Percentiles rank a stretch among this genome's conserved stretches.
Conservation (phyloP, 2,113 vertebrate species). For the Tinamus guttatus region DNA sequence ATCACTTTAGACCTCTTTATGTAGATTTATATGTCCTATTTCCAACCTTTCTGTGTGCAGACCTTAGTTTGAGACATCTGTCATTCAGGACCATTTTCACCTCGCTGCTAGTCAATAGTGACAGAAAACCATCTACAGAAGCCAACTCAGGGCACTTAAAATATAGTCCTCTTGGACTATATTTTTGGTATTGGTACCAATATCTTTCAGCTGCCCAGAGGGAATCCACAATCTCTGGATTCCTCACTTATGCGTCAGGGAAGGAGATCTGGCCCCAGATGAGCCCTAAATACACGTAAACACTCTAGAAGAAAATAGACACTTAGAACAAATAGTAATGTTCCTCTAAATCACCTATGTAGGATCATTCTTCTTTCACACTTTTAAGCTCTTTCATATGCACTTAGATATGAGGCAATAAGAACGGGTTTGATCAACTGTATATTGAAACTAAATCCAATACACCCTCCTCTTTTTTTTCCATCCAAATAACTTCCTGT, state of each 20-base stretch:
- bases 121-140: neutral
- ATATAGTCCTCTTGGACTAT: neutral
- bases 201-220: rapidly evolving
- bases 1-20: neutral
- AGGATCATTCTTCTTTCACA: neutral
- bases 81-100: neutral
- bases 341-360: neutral
- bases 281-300: neutral
- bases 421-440: neutral
- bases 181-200: no score
- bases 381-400: neutral
- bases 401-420: neutral
- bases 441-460: neutral
- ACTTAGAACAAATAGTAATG: neutral
- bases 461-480: neutral
- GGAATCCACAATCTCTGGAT: neutral
- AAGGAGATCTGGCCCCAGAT: neutral
- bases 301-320: rapidly evolving
- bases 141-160: neutral
- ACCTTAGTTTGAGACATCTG: neutral
- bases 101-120: neutral
- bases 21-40: neutral
- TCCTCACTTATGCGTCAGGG: neutral
- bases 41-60: neutral
- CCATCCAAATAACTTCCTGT: neutral